Conservation (phyloP, 2,797 vertebrate species). For the Acomys russatus region DNA sequence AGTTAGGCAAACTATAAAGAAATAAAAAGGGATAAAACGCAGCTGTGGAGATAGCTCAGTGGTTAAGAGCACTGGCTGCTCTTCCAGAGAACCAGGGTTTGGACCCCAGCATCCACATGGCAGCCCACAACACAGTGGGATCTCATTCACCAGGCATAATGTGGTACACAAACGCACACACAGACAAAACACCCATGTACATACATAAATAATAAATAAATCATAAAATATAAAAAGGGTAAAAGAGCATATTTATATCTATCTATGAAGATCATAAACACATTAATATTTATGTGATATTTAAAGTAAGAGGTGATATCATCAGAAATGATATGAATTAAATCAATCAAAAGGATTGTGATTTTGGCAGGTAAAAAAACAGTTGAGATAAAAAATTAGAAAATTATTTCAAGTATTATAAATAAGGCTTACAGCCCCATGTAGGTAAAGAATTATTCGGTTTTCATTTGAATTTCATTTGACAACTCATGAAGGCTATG, state of each 20-base stretch:
- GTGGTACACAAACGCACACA: background rate
- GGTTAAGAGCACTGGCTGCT: background rate
- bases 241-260: slow-evolving; percentile 62
- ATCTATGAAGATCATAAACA: slow-evolving; percentile 36
- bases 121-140: background rate
- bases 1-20: slow-evolving; percentile 48
- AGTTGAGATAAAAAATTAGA: slow-evolving; percentile 48
- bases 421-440: slow-evolving; percentile 24
- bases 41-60: background rate
- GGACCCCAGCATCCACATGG: background rate
- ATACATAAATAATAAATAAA: background rate
- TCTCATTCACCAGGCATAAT: background rate
- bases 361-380: slow-evolving; percentile 52
- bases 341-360: slow-evolving; percentile 61
- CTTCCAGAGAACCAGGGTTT: background rate
- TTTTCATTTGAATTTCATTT: slow-evolving; percentile 13
- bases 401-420: slow-evolving; percentile 59
- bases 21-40: slow-evolving; percentile 1
- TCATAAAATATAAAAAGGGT: background rate
- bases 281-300: slow-evolving; percentile 41
- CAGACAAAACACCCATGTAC: background rate
- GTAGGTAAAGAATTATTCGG: slow-evolving; percentile 22
- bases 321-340: slow-evolving; percentile 51
- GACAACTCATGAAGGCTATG: slow-evolving; percentile 35
- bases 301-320: slow-evolving; percentile 63